Evolutionary conservation across 1,140 invertebrate genomes (phyloP), one percentile per base, ranked within the genome.

Genomic region (Pseudomyrmex gracilis): DNA sequence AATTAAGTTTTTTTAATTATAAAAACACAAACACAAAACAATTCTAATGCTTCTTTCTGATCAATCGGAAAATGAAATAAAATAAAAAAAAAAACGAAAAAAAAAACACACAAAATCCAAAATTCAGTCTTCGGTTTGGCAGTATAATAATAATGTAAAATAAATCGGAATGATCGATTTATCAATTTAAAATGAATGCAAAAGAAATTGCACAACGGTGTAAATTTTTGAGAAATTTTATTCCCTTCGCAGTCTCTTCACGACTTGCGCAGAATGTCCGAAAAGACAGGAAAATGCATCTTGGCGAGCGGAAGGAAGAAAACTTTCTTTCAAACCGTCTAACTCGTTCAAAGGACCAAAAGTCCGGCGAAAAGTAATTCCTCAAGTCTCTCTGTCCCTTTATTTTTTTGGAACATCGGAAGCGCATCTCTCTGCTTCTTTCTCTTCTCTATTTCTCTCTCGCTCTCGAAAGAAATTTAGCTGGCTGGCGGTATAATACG

Each of bases 401-500:
- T 53, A 67, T 58, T 83, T 83, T 76, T 83, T 77, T 60, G 53
- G 61, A 76, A 64, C 34, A 47, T 77, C 73, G 61, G 71, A 83
- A 77, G 45, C 60, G 60, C 82, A 24, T 84, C 63, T 34, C 34
- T 22, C 47, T 24, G 45, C 43, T 57, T 24, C 20, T 58, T 15
- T 22, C 20, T 17, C 9, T 13, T 5, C 67, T 57, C 17, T 45
- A 34, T 15, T 2, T 2, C 12, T n/a, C 55, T 49, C 51, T 10
- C 8, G 58, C 82, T 55, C 34, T 61, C 57, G 82, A 84, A 87
- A 87, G 63, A 87, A 84, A 87, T 86, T 87, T 84, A 87, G 86
- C 82, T 71, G 51, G 86, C 73, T 84, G 85, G 73, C 82, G 85
- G 57, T 84, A 87, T 87, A 87, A 87, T 87, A 80, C 85, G 68